Conservation (phyloP, 2,797 vertebrate genomes). For the Iguana delicatissima region DNA sequence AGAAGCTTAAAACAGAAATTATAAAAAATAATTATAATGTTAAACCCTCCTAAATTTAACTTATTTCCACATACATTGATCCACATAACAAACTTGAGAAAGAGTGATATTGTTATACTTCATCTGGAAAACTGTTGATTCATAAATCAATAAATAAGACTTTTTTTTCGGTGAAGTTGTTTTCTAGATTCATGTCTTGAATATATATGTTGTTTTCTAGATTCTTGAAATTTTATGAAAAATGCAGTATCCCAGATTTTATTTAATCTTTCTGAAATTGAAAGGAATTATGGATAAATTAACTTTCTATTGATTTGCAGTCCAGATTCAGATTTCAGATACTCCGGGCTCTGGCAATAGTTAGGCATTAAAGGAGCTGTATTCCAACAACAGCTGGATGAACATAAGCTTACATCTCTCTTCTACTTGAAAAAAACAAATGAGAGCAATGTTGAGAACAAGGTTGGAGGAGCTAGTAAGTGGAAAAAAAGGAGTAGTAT, state of each 20-base stretch:
- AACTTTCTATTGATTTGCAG: background rate
- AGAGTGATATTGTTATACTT: too few relatives aligned
- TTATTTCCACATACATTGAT: too few relatives aligned
- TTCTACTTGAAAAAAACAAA: background rate
- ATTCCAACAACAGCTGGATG: background rate
- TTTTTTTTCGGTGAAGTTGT: background rate
- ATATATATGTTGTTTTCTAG: background rate
- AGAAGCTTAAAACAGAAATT: background rate
- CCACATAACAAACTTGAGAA: too few relatives aligned
- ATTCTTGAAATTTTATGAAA: background rate
- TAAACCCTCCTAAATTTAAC: too few relatives aligned
- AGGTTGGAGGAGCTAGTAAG: background rate
- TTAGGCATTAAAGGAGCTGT: too few relatives aligned
- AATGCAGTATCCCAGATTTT: background rate
- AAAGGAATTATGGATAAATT: background rate
- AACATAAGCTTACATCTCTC: background rate
- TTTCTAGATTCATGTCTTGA: background rate
- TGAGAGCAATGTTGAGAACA: background rate
- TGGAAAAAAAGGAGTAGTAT: too few relatives aligned
- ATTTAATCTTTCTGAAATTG: background rate
- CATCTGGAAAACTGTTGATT: too few relatives aligned
- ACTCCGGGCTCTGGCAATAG: too few relatives aligned
- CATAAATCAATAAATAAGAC: too few relatives aligned
- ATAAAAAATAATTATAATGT: background rate
- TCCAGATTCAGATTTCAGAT: background rate